Evolutionary conservation across 2,888 invertebrate genomes (phyloP).

Genomic region (Drosophila multiciliata): DNA sequence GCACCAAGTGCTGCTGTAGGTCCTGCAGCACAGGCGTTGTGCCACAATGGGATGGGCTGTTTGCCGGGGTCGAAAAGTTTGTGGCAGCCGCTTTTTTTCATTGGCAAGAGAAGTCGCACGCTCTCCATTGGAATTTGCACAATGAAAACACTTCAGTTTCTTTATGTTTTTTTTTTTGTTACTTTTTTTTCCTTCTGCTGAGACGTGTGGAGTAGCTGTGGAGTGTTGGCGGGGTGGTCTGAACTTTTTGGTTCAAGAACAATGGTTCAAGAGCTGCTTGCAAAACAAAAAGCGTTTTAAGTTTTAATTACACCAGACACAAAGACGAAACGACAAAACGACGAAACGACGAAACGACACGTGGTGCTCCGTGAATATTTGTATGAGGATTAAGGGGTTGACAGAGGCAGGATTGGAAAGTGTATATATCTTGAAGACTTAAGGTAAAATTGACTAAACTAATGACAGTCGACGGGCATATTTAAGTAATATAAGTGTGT

Average conservation of each 20-base stretch:
- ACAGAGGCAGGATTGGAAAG: constrained; percentile 32
- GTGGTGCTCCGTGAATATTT: constrained; percentile 45
- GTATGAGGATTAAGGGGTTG: constrained; percentile 5
- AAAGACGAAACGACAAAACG: constrained; percentile 45
- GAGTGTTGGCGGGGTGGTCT: constrained; percentile 36
- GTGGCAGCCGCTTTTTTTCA: constrained; percentile 35
- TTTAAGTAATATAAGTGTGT: not conserved
- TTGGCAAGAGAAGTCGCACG: constrained; percentile 68
- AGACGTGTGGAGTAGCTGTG: constrained; percentile 58
- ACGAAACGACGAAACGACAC: constrained; percentile 39
- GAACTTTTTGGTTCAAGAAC: constrained; percentile 75
- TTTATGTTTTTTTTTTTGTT: constrained; percentile 5
- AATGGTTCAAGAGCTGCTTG: constrained; percentile 80
- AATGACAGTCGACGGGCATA: constrained; percentile 37
- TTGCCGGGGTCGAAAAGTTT: constrained; percentile 54
- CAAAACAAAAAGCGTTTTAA: constrained; percentile 81
- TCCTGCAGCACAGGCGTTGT: constrained; percentile 17
- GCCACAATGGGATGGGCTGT: constrained; percentile 9
- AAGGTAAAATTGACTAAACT: constrained; percentile 30
- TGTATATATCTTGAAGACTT: constrained; percentile 17
- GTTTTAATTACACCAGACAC: constrained; percentile 74
- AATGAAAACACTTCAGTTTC: constrained; percentile 71
- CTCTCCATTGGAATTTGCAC: constrained; percentile 78
- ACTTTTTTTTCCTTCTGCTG: constrained; percentile 25
- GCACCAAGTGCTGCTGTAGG: constrained; percentile 63